Evolutionary conservation across 2,113 vertebrate species (phyloP).

Genomic region (Alethe diademata): DNA sequence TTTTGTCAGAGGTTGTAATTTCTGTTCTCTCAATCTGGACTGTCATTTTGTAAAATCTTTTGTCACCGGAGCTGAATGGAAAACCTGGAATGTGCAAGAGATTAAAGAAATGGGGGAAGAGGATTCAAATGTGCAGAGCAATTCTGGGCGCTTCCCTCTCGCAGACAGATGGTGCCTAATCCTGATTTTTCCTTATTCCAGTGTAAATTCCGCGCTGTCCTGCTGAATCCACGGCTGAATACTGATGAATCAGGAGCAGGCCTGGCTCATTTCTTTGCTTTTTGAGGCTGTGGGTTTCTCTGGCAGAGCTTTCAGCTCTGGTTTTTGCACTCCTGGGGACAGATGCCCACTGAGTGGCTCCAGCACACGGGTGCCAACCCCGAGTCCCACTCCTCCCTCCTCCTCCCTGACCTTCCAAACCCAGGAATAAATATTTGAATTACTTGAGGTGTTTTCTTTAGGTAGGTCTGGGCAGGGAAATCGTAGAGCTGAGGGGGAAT

Average conservation of each 20-base stretch:
- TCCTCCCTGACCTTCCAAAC: background rate
- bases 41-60: slow-evolving; percentile 57
- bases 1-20: slow-evolving; percentile 63
- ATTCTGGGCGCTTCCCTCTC: background rate
- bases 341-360: background rate
- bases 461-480: background rate
- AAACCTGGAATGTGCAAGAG: slow-evolving; percentile 35
- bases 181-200: slow-evolving; percentile 49
- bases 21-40: slow-evolving; percentile 51
- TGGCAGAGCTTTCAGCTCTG: background rate
- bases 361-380: background rate
- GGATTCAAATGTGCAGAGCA: slow-evolving; percentile 26
- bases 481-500: background rate
- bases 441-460: background rate
- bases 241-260: slow-evolving; percentile 15
- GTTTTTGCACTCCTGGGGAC: background rate
- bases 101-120: slow-evolving; percentile 7
- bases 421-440: background rate
- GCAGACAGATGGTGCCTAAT: slow-evolving; percentile 9
- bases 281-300: background rate
- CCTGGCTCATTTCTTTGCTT: slow-evolving; percentile 23
- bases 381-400: background rate
- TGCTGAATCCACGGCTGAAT: background rate
- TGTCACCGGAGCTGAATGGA: slow-evolving; percentile 21
- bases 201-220: slow-evolving; percentile 14